phyloP scores from a whole-genome alignment of 1,140 invertebrate species.

The Xylocopa sonorina region DNA sequence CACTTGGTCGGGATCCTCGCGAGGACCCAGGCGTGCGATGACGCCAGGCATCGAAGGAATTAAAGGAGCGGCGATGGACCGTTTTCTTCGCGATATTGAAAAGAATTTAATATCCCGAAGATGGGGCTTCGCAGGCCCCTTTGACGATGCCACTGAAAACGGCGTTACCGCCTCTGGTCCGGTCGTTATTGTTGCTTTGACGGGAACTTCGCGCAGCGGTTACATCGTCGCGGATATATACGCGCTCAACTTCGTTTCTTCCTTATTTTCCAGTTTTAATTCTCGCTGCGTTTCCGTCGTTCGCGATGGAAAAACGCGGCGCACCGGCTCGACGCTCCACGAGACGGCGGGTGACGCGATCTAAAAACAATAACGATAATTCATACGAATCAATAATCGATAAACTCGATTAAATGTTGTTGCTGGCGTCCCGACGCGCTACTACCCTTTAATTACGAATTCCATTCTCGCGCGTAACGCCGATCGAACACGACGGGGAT shows the following conservation, averaged over 20 bases:
- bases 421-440: too few species aligned
- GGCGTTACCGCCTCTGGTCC: neutral
- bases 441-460: neutral
- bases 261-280: too few species aligned
- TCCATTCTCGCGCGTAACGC: neutral
- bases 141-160: neutral
- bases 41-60: too few species aligned
- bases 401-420: too few species aligned
- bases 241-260: neutral
- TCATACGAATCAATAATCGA: too few species aligned
- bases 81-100: neutral
- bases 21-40: too few species aligned
- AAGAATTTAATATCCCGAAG: slow-evolving; percentile 14
- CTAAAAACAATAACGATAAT: too few species aligned
- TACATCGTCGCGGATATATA: neutral
- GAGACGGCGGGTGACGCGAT: neutral
- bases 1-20: too few species aligned
- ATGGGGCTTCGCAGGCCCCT: neutral
- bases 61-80: neutral
- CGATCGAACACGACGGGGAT: too few species aligned
- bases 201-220: neutral
- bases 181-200: neutral
- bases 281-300: too few species aligned
- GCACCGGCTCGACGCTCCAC: too few species aligned
- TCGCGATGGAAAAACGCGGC: too few species aligned